Conservation (phyloP, 1,140 invertebrate genomes). For the Tetramorium simillimum region DNA sequence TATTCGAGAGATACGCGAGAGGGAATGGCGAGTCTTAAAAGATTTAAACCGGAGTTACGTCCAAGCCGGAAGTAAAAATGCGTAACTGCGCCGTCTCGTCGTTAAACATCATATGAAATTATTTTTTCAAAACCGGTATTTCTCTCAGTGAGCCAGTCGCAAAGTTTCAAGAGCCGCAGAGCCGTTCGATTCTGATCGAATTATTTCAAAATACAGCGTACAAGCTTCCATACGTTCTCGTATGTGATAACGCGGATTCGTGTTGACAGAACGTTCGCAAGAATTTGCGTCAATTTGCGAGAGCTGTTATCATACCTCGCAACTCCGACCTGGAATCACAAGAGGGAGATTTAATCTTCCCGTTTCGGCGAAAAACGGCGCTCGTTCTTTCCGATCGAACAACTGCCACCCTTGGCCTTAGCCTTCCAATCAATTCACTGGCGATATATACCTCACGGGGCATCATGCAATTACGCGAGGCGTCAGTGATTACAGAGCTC, state of each 20-base stretch:
- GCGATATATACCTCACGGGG: constrained; percentile 22
- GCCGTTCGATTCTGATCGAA: not conserved
- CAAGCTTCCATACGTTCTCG: not conserved
- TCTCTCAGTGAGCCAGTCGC: not conserved
- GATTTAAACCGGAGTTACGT: not conserved
- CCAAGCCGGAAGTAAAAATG: not conserved
- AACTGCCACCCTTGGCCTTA: constrained; percentile 30
- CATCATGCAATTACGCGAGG: constrained; percentile 50
- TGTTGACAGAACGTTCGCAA: not conserved
- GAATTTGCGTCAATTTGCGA: not conserved
- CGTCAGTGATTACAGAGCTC: constrained; percentile 33
- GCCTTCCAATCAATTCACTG: constrained; percentile 20
- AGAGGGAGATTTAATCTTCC: not conserved
- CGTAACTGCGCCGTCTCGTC: not conserved
- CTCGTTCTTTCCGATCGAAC: not conserved
- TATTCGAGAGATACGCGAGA: not conserved
- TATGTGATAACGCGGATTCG: not conserved
- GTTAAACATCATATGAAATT: not conserved
- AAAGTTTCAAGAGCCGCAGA: not conserved
- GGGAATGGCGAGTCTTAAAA: not conserved
- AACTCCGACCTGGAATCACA: not conserved
- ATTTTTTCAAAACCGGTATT: not conserved
- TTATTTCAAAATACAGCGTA: not conserved
- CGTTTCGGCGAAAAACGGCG: not conserved
- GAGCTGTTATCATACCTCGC: not conserved